Conservation (phyloP, 2,888 invertebrate genomes). For the Bhutanitis thaidina region DNA sequence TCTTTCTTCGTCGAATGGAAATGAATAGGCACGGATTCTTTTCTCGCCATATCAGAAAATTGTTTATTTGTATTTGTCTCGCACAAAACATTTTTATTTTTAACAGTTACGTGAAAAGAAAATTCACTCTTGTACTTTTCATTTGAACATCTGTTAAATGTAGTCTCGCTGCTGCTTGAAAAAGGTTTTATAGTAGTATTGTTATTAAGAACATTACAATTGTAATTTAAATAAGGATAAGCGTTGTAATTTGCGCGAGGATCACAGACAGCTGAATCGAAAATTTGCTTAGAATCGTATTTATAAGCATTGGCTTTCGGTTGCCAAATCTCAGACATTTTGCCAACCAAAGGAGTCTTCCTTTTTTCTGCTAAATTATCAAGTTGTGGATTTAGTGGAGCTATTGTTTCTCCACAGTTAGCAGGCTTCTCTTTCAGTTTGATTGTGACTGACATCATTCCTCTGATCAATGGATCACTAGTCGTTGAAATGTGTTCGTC, state of each 20-base stretch:
- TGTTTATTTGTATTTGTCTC: background rate
- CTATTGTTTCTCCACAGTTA: background rate
- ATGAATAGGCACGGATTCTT: background rate
- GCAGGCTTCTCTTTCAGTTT: constrained; percentile 40
- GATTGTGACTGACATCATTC: constrained; percentile 44
- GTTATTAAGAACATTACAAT: constrained; percentile 17
- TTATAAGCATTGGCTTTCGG: background rate
- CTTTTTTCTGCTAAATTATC: background rate
- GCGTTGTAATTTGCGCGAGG: constrained; percentile 12
- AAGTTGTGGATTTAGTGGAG: no score
- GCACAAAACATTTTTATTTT: no score
- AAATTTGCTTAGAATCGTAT: constrained; percentile 20
- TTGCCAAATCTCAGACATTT: background rate
- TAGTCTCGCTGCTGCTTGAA: constrained; percentile 42
- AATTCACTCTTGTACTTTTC: background rate
- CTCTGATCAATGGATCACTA: constrained; percentile 38
- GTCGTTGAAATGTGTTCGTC: constrained; percentile 51
- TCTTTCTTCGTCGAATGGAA: background rate
- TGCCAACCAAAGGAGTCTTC: background rate
- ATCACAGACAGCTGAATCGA: constrained; percentile 12
- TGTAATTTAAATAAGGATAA: constrained; percentile 13
- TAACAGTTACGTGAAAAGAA: background rate
- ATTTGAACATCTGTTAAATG: constrained; percentile 38
- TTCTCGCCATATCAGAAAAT: background rate
- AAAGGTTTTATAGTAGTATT: constrained; percentile 39